A percentile compares a stretch with the other conserved stretches of the same genome.
phyloP scores from a whole-genome alignment of 2,113 vertebrate species.

The Pterocles orientalis region DNA sequence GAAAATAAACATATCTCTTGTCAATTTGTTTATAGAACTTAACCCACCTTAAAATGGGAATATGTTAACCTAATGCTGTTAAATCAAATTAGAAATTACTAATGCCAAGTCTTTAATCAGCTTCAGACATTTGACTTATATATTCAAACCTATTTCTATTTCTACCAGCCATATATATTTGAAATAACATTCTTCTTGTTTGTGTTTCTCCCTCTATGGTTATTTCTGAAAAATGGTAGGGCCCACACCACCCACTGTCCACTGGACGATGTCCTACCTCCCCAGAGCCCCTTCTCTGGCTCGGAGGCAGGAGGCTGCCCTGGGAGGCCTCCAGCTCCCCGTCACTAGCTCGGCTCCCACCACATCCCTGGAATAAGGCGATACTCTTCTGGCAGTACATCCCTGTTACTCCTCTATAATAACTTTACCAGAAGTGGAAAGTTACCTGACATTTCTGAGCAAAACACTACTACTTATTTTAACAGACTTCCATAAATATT shows the following conservation, averaged over 20 bases:
- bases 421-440: slow-evolving; percentile 22
- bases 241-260: not conserved
- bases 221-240: not conserved
- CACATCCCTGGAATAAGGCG: not conserved
- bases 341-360: not conserved
- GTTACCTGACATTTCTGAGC: not conserved
- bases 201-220: not conserved
- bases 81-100: not conserved
- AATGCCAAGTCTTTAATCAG: not conserved
- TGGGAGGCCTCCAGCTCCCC: not conserved
- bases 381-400: not conserved
- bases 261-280: not conserved
- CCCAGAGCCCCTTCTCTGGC: not conserved
- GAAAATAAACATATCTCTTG: not conserved
- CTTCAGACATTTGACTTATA: not conserved
- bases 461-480: not conserved
- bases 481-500: not conserved
- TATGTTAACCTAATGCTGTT: not conserved
- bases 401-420: not conserved
- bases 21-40: not conserved
- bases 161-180: not conserved
- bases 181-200: not conserved
- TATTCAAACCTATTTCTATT: not conserved
- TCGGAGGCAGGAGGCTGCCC: not conserved
- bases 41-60: not conserved